Base-by-base conservation (phyloP, 30 jellyfish, hydroid and myxozoan genomes). In the Hydractinia echinata region DNA sequence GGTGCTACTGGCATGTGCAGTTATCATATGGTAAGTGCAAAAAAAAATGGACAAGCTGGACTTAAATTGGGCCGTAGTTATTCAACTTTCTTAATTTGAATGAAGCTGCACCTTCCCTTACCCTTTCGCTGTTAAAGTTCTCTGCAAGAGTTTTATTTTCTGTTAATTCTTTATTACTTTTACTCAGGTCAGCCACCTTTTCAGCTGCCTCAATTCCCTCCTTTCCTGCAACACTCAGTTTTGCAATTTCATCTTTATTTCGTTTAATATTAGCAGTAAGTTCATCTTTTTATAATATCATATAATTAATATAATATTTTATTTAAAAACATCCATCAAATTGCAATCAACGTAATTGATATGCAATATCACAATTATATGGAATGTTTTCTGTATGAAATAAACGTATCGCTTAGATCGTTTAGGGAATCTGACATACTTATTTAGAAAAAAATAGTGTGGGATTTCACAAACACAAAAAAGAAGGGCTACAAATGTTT, bases 151-250 rank as follows among this genome's bases (percentile, higher is more conserved):
- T 66, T 64, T 91, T 91, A 58, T 91, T 91, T 64, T 91, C 95
- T 52, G 85, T 76, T 52, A 91, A 72, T 4, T 69, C 66, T 53
- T 83, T 86, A 61, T 85, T 73, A 10, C 64, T 67, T 16, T 54
- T 76, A 73, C 77, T 81, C 60, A 91, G 84, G 82, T 91, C 98
- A 64, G 74, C 90, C 54, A 73, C 98, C 69, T 91, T 91, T 15
- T 86, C 96, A 81, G 83, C 83, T 8, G 98, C 98, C n/a, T 91
- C 98, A 14, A 87, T 86, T 30, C 98, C 98, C 87, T 91, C 98
- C 89, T 91, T 91, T 49, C 95, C 98, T 58, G 98, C 98, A 10
- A 91, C 92, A 50, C 96, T 95, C 52, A 91, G 89, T 61, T 86
- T 86, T 10, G 88, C 83, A 14, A 91, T 20, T 79, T 91, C 96